These are phyloP conservation scores for Formica selysi DNA, from an alignment of 1,140 invertebrate genomes.

Conservation along the genomic window DNA sequence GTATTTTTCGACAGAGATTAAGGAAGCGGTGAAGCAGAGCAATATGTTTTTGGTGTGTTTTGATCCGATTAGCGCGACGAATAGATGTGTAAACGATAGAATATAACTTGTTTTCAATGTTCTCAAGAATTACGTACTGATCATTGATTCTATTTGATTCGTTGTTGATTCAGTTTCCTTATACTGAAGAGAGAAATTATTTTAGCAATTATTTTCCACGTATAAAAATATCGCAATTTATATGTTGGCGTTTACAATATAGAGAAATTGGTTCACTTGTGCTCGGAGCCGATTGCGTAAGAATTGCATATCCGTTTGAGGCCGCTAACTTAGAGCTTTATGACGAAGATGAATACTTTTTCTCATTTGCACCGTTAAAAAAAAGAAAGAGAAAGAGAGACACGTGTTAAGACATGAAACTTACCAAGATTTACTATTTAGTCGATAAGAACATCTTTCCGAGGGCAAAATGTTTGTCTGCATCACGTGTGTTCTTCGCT, in stretches of 20 bases:
- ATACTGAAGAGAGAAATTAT: neutral
- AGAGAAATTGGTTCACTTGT: slow-evolving; percentile 34
- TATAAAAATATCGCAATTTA: slow-evolving; percentile 45
- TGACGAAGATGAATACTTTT: slow-evolving; percentile 67
- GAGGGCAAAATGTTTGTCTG: slow-evolving; percentile 73
- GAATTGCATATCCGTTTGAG: slow-evolving; percentile 64
- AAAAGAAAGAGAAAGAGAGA: slow-evolving; percentile 28
- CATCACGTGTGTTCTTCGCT: slow-evolving; percentile 78
- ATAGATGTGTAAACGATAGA: slow-evolving; percentile 75
- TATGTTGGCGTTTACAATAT: slow-evolving; percentile 51
- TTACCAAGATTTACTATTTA: slow-evolving; percentile 75
- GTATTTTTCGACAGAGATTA: slow-evolving; percentile 83
- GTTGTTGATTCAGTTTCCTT: slow-evolving; percentile 57
- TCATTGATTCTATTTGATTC: slow-evolving; percentile 44
- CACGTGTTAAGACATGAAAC: slow-evolving; percentile 69
- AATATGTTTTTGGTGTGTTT: slow-evolving; percentile 81
- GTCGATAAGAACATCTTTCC: slow-evolving; percentile 76
- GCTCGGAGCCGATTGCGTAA: slow-evolving; percentile 59
- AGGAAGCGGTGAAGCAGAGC: slow-evolving; percentile 70
- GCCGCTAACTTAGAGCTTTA: slow-evolving; percentile 65
- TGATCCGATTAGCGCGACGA: slow-evolving; percentile 70
- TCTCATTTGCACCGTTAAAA: slow-evolving; percentile 67
- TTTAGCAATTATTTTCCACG: slow-evolving; percentile 15
- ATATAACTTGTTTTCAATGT: slow-evolving; percentile 77
- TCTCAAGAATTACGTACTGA: slow-evolving; percentile 69